phyloP scores from a whole-genome alignment of 1,140 invertebrate genomes.

The Brachionus rubens region DNA sequence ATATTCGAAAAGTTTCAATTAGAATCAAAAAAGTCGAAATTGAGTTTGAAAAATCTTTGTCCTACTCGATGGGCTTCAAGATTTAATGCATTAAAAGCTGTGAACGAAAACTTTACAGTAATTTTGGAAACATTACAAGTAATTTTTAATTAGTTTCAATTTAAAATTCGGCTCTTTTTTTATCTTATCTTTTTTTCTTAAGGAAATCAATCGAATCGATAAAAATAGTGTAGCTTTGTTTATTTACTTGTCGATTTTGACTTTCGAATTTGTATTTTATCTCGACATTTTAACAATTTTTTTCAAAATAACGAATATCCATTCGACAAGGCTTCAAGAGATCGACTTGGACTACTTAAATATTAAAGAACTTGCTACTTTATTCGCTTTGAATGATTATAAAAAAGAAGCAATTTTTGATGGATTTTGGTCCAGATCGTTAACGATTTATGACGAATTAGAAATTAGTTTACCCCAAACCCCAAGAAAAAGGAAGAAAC shows the following conservation, averaged over 20 bases:
- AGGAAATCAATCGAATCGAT: conserved; percentile 11
- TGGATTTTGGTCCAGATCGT: no score
- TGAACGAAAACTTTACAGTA: background rate
- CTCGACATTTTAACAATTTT: background rate
- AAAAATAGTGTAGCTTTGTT: background rate
- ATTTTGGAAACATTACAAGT: conserved; percentile 18
- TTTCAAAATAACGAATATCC: background rate
- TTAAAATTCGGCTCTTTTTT: background rate
- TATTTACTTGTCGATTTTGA: background rate
- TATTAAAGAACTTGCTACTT: no score
- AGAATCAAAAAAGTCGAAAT: background rate
- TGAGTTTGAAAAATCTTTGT: conserved; percentile 27
- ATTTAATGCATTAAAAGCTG: conserved; percentile 8
- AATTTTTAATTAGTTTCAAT: background rate
- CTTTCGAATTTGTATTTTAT: conserved; percentile 25
- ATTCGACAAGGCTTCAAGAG: background rate
- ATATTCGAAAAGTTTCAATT: conserved; percentile 33
- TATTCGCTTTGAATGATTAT: no score
- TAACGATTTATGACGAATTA: no score
- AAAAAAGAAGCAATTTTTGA: no score
- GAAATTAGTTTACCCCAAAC: no score
- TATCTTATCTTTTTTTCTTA: background rate
- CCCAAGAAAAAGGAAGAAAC: no score
- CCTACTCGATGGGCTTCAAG: conserved; percentile 8
- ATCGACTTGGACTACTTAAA: background rate